phyloP scores from a whole-genome alignment of 2,113 vertebrate species.

The Urocolius indicus region DNA sequence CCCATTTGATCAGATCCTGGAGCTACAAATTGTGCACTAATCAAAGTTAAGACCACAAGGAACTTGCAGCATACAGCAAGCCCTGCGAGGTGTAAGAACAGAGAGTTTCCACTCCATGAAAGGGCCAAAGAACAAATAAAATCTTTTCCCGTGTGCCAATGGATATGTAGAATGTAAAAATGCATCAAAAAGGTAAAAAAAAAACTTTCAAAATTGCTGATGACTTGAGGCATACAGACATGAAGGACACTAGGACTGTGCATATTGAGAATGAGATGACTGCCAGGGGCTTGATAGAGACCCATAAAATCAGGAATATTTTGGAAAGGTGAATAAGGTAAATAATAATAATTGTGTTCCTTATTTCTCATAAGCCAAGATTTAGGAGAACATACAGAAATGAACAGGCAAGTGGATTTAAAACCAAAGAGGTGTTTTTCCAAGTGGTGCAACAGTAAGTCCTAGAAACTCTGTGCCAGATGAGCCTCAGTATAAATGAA shows the following conservation, averaged over 20 bases:
- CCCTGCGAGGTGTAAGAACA: neutral
- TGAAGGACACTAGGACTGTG: neutral
- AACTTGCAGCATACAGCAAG: neutral
- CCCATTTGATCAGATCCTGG: conserved; percentile 3
- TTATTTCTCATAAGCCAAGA: neutral
- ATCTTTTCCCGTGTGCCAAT: neutral
- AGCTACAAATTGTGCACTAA: neutral
- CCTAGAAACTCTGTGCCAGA: neutral
- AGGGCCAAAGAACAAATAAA: neutral
- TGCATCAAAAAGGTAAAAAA: neutral
- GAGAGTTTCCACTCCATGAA: neutral
- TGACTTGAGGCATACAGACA: neutral
- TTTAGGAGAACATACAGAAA: neutral
- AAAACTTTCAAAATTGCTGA: rapidly evolving
- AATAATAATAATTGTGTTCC: neutral
- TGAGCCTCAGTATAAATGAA: neutral
- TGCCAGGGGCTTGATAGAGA: neutral
- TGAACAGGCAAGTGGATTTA: neutral
- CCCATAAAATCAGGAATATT: neutral
- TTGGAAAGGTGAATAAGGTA: neutral
- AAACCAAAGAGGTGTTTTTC: neutral
- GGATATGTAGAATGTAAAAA: neutral
- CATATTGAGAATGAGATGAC: neutral
- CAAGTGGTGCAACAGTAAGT: neutral
- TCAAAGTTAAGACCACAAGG: neutral